Evolutionary conservation across 1,140 invertebrate genomes (phyloP).

Genomic region (Ceratosolen solmsi): DNA sequence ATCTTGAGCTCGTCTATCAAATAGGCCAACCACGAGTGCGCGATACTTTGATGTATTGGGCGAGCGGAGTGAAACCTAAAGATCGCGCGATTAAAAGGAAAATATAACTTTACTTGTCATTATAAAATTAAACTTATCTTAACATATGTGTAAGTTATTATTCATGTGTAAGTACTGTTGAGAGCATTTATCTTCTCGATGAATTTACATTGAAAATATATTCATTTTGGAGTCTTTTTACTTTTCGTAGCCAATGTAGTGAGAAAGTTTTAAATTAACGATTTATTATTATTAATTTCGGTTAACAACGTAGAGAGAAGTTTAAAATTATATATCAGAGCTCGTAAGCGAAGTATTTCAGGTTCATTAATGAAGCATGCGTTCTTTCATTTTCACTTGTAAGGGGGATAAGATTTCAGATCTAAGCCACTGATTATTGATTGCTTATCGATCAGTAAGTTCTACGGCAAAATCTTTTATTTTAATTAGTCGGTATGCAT

Average conservation of each 20-base stretch:
- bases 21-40: not conserved
- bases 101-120: constrained; percentile 1
- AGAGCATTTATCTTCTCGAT: constrained; percentile 14
- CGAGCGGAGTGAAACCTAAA: not conserved
- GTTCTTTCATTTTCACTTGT: not conserved
- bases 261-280: not conserved
- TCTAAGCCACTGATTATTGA: constrained; percentile 6
- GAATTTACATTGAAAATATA: not conserved
- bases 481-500: not conserved
- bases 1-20: not conserved
- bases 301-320: not conserved
- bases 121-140: constrained; percentile 5
- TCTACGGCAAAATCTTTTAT: not conserved
- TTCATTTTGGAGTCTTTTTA: not conserved
- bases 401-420: not conserved
- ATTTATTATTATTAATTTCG: constrained; percentile 15
- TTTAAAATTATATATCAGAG: not conserved
- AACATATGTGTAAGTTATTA: not conserved
- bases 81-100: not conserved
- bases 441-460: constrained; percentile 8
- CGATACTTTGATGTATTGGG: not conserved
- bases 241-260: not conserved
- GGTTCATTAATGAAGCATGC: not conserved
- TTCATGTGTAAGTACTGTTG: not conserved
- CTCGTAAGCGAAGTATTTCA: not conserved